Conservation (phyloP, 1,140 invertebrate genomes). For the Trichomalopsis sarcophagae region DNA sequence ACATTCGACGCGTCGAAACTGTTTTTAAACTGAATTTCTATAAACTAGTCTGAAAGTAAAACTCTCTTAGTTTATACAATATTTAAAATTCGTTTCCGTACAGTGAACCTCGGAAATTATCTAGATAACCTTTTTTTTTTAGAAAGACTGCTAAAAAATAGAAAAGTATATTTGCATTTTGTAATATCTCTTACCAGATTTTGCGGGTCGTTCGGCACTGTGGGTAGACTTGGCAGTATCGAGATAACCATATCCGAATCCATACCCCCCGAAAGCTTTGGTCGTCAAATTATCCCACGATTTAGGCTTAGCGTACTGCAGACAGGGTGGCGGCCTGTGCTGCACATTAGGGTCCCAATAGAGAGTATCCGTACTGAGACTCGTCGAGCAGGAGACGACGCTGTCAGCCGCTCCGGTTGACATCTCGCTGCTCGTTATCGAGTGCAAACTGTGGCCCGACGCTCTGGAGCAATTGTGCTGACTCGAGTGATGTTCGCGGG, state of each 20-base stretch:
- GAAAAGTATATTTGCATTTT: neutral
- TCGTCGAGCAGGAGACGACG: conserved; percentile 86
- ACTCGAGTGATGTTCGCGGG: conserved; percentile 53
- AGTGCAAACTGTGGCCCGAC: conserved; percentile 87
- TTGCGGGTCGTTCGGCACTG: conserved; percentile 73
- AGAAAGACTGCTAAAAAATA: too few relatives aligned
- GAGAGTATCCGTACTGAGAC: conserved; percentile 87
- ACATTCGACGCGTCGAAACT: too few relatives aligned
- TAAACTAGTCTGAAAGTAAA: neutral
- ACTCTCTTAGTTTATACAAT: neutral
- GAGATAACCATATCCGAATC: conserved; percentile 88
- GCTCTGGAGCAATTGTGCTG: conserved; percentile 68
- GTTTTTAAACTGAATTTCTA: too few relatives aligned
- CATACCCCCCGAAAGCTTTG: conserved; percentile 87
- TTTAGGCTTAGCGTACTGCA: conserved; percentile 85
- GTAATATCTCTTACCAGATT: conserved; percentile 23
- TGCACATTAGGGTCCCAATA: conserved; percentile 84
- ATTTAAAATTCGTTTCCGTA: neutral
- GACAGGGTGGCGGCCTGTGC: conserved; percentile 74
- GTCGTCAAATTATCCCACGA: conserved; percentile 92
- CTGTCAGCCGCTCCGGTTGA: conserved; percentile 75
- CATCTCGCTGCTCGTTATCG: conserved; percentile 85
- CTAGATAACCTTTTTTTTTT: too few relatives aligned
- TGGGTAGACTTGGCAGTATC: conserved; percentile 78
- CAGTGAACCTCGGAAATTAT: too few relatives aligned